Evolutionary conservation across 2,888 invertebrate genomes (phyloP).

Genomic region (Platynereis dumerilii): DNA sequence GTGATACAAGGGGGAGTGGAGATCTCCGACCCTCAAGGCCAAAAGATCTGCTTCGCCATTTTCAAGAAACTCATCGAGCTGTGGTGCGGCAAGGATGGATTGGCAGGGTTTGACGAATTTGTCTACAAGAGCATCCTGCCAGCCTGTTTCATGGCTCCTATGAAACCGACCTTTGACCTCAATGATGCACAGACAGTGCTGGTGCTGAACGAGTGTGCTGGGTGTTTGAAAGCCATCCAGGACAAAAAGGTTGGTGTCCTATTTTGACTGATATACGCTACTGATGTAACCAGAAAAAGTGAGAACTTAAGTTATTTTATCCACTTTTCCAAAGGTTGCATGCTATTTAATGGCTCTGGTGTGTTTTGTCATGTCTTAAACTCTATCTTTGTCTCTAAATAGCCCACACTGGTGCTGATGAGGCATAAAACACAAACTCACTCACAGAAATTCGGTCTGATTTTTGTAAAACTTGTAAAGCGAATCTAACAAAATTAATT

Average conservation of each 20-base stretch:
- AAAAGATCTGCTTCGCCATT: slow-evolving; percentile 66
- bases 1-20: slow-evolving; percentile 67
- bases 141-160: slow-evolving; percentile 67
- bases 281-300: no score
- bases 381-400: no score
- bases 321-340: no score
- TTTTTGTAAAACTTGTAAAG: no score
- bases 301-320: no score
- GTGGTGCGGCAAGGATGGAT: slow-evolving; percentile 57
- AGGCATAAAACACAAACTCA: no score
- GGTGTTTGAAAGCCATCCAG: slow-evolving; percentile 31
- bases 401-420: no score
- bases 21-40: slow-evolving; percentile 66
- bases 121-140: slow-evolving; percentile 67
- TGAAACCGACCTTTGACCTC: slow-evolving; percentile 66
- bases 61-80: slow-evolving; percentile 65
- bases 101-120: slow-evolving; percentile 66
- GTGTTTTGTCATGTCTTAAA: no score
- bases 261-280: no score
- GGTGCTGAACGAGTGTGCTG: slow-evolving; percentile 35
- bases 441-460: no score
- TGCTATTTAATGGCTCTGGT: no score
- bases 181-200: slow-evolving; percentile 66
- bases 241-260: slow-evolving; percentile 31
- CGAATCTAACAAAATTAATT: no score